Evolutionary conservation across 2,113 vertebrate species (phyloP).

Genomic region (Proterorhinus semilunaris): DNA sequence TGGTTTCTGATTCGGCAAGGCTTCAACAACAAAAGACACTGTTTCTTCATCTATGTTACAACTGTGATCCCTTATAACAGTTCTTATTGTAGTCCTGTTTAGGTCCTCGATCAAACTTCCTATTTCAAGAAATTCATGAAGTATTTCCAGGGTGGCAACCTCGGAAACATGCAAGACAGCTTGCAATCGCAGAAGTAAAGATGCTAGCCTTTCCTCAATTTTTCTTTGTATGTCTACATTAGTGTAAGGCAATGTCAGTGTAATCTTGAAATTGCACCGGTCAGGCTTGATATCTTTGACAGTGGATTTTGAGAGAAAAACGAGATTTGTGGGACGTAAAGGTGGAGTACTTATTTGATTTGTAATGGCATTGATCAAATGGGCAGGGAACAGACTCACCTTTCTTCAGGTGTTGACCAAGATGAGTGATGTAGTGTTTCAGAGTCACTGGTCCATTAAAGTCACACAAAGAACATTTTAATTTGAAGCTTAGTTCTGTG

Average conservation of each 20-base stretch:
- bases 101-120: slow-evolving; percentile 12
- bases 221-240: not conserved
- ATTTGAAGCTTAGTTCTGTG: too few species aligned
- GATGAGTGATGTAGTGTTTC: too few species aligned
- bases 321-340: too few species aligned
- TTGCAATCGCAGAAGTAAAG: slow-evolving; percentile 23
- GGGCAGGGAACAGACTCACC: too few species aligned
- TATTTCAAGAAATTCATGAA: slow-evolving; percentile 24
- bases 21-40: not conserved
- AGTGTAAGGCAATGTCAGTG: not conserved
- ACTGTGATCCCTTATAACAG: not conserved
- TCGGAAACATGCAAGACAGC: slow-evolving; percentile 29
- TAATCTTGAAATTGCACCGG: not conserved
- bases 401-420: too few species aligned
- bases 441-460: too few species aligned
- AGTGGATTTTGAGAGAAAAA: too few species aligned
- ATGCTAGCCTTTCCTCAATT: slow-evolving; percentile 9
- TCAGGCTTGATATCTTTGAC: too few species aligned
- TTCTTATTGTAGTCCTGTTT: not conserved
- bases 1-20: not conserved
- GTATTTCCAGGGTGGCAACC: slow-evolving; percentile 26
- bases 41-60: slow-evolving; percentile 8
- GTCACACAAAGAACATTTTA: too few species aligned
- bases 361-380: too few species aligned
- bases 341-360: too few species aligned